Evolutionary conservation across 2,888 invertebrate species (phyloP), one percentile per base, ranked within the genome.

Genomic region (Erebia aethiops): DNA sequence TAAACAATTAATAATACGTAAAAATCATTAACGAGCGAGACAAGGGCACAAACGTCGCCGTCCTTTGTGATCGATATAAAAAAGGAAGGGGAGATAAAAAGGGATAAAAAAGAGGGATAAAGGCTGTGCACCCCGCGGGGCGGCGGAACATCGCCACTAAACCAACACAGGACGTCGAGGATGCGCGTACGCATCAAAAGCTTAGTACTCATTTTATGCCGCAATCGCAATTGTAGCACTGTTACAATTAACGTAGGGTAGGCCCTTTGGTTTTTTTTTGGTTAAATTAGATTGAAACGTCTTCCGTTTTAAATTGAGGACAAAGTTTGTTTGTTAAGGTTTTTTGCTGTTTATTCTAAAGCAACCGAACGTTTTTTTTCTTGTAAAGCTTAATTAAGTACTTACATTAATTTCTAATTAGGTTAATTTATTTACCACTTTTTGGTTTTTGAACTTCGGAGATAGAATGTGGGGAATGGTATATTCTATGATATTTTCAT

Each of bases 1-100:
- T 88, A 83, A 82, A 89, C 90, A 90, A 92, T 93, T 93, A 92
- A 92, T 93, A 92, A 91, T 90, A 87, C 91, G 90, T 91, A 89
- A 91, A 91, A 91, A 92, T 92, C 93, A 92, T 93, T 93, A 93
- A 91, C 87, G 84, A 85, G 83, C 87, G 85, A 89, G 89, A 91
- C 91, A 88, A 84, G 89, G 87, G 91, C 90, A 91, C 91, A 91
- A 91, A 90, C 90, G 92, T 93, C 87, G 92, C 92, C 85, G 88
- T 88, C 89, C 86, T 91, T 91, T 90, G 89, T 88, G 87, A 82
- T 87, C 82, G 84, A 83, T 78, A 81, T 84, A 87, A 87, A 82
- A 83, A 87, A 85, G 80, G 82, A 81, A 74, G 74, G 77, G 76
- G 76, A 72, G 72, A 76, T 72, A 78, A 79, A 82, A 62, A 62